phyloP scores from a whole-genome alignment of 2,113 vertebrate species.

The Neopipo cinnamomea region DNA sequence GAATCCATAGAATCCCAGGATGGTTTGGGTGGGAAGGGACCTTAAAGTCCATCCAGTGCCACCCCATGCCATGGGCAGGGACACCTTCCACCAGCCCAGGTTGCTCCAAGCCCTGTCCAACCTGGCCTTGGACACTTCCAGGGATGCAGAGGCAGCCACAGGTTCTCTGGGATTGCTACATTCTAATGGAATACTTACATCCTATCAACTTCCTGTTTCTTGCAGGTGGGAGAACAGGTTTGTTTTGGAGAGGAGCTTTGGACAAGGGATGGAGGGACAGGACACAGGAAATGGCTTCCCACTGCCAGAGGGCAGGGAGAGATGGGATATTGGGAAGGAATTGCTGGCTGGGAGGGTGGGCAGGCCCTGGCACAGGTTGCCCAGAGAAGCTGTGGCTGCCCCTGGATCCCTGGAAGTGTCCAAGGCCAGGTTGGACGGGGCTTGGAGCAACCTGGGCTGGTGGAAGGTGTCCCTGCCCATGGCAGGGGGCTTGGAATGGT shows the following conservation, averaged over 20 bases:
- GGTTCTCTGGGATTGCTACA: not conserved
- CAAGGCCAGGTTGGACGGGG: not conserved
- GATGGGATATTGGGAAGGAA: not conserved
- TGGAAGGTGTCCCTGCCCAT: not conserved
- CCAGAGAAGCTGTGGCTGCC: not conserved
- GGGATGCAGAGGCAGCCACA: not conserved
- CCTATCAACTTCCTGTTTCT: not conserved
- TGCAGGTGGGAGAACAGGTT: not conserved
- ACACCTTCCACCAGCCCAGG: not conserved
- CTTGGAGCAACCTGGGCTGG: not conserved
- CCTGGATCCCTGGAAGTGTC: not conserved
- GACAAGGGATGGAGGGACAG: not conserved
- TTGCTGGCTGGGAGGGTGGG: not conserved
- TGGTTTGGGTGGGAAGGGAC: not conserved
- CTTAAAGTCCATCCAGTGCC: accelerated
- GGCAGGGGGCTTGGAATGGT: not conserved
- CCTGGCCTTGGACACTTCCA: not conserved
- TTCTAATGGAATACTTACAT: not conserved
- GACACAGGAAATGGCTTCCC: no score
- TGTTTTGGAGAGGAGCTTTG: not conserved
- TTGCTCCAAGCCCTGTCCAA: not conserved
- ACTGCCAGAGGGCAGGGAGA: no score
- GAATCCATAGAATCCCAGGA: not conserved
- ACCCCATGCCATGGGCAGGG: not conserved
- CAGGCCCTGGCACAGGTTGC: accelerated